These are phyloP conservation scores for Tychaedon coryphoeus DNA, from an alignment of 2,113 vertebrate species.

Conservation along the genomic window DNA sequence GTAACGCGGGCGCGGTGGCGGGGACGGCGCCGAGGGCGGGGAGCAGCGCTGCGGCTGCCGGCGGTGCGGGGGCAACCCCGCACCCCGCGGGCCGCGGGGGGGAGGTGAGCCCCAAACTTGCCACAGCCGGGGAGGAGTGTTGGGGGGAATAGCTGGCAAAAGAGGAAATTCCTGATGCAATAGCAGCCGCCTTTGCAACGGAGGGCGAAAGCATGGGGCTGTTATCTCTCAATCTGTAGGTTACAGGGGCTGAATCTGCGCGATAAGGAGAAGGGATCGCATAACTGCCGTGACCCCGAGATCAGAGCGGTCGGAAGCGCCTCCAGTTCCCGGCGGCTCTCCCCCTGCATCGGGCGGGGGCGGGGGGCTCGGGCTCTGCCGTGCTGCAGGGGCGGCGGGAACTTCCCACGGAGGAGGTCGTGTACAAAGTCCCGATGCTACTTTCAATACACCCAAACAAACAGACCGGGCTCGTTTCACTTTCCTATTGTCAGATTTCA, in stretches of 20 bases:
- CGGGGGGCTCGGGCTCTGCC: neutral
- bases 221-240: neutral
- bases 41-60: neutral
- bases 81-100: neutral
- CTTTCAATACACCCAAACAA: neutral
- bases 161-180: conserved; percentile 5
- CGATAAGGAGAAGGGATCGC: neutral
- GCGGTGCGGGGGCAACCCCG: neutral
- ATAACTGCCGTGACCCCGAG: neutral
- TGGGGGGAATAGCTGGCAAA: neutral
- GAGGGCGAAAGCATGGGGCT: neutral
- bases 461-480: neutral
- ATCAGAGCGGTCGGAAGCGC: neutral
- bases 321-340: neutral
- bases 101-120: neutral
- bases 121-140: too few species aligned
- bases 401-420: neutral
- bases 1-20: neutral
- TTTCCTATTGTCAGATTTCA: neutral
- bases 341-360: neutral
- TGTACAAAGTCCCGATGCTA: neutral
- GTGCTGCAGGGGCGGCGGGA: neutral
- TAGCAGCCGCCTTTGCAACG: neutral
- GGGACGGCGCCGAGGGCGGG: neutral
- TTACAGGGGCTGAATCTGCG: neutral